phyloP scores from a whole-genome alignment of 2,888 invertebrate genomes.

The Halictus ligatus region DNA sequence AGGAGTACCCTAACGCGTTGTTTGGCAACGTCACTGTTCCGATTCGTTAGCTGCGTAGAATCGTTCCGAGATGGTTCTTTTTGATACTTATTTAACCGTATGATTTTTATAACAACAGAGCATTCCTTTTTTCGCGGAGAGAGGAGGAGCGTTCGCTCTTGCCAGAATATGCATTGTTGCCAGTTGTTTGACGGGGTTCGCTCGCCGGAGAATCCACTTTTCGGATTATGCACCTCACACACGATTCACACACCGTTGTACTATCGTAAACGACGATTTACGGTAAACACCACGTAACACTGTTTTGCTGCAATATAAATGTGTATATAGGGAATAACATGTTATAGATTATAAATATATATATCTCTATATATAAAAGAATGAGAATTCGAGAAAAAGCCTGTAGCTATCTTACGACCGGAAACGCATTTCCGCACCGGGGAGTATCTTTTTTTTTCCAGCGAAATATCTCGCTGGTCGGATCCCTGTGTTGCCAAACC shows the following conservation, averaged over 20 bases:
- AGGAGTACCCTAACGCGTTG: background rate
- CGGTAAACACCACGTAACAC: slow-evolving; percentile 66
- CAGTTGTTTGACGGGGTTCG: slow-evolving; percentile 55
- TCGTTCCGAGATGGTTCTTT: slow-evolving; percentile 49
- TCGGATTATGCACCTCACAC: slow-evolving; percentile 50
- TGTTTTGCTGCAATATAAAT: slow-evolving; percentile 83
- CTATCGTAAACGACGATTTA: slow-evolving; percentile 50
- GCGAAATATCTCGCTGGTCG: background rate
- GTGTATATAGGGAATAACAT: slow-evolving; percentile 82
- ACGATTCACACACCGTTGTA: slow-evolving; percentile 53
- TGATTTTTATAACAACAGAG: slow-evolving; percentile 49
- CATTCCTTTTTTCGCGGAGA: slow-evolving; percentile 9
- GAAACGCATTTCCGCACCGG: slow-evolving; percentile 78
- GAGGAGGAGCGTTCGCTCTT: background rate
- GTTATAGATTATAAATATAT: slow-evolving; percentile 78
- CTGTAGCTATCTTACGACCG: slow-evolving; percentile 63
- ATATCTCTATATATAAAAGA: slow-evolving; percentile 72
- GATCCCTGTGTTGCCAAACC: background rate
- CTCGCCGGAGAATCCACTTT: slow-evolving; percentile 49
- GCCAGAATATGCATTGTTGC: background rate
- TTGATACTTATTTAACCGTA: slow-evolving; percentile 42
- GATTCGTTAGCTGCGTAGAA: slow-evolving; percentile 27
- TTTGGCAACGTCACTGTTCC: slow-evolving; percentile 14
- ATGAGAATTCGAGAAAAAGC: slow-evolving; percentile 76
- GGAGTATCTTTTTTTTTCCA: background rate